Conservation (phyloP, 1,140 invertebrate genomes). For the Bilobella aurantiaca region DNA sequence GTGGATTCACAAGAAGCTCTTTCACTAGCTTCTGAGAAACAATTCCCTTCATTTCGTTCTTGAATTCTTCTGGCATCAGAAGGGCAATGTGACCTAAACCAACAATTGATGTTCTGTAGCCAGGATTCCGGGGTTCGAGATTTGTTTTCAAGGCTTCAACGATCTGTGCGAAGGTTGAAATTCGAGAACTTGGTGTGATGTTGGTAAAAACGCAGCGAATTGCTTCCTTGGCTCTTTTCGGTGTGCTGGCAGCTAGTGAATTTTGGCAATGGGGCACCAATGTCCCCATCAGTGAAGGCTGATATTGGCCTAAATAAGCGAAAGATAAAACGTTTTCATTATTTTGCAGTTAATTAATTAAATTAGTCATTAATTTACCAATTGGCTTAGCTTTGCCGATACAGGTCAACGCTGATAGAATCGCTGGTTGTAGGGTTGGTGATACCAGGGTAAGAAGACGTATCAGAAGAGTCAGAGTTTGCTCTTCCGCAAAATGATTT, state of each 20-base stretch:
- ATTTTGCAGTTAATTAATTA: conserved; percentile 1
- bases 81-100: conserved; percentile 87
- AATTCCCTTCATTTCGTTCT: conserved; percentile 81
- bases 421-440: conserved; percentile 67
- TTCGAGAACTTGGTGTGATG: conserved; percentile 44
- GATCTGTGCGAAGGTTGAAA: conserved; percentile 24
- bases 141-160: conserved; percentile 36
- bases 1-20: conserved; percentile 75
- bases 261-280: conserved; percentile 75
- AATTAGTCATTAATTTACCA: conserved; percentile 44
- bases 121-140: conserved; percentile 62
- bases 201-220: conserved; percentile 83
- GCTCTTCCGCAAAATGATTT: conserved; percentile 76
- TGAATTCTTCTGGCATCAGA: conserved; percentile 78
- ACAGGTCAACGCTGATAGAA: conserved; percentile 74
- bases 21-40: conserved; percentile 92
- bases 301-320: conserved; percentile 52
- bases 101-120: conserved; percentile 87
- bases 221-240: conserved; percentile 93
- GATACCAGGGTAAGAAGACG: conserved; percentile 66
- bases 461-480: conserved; percentile 68
- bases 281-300: conserved; percentile 55
- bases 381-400: conserved; percentile 73
- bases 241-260: conserved; percentile 73
- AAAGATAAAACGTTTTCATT: conserved; percentile 1